phyloP scores from a whole-genome alignment of 2,888 invertebrate genomes.

The Drosophila affinis region DNA sequence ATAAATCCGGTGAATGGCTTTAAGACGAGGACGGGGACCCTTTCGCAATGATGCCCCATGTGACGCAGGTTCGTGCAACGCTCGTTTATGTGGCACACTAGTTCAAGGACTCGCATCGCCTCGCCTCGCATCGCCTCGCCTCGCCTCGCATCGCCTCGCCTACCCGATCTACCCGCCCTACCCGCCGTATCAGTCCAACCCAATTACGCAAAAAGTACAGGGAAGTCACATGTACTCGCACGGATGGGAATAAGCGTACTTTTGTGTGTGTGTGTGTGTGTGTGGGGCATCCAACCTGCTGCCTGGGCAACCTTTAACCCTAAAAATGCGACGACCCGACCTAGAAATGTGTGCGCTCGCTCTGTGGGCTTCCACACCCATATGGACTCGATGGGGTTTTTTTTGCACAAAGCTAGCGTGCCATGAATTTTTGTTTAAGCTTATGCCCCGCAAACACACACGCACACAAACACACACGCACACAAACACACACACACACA shows the following conservation, averaged over 20 bases:
- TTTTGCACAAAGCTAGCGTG: constrained; percentile 71
- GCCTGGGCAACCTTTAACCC: constrained; percentile 66
- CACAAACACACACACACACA: constrained; percentile 10
- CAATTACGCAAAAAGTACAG: constrained; percentile 71
- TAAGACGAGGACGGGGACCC: neutral
- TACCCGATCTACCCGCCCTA: too few relatives aligned
- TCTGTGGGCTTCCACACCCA: neutral
- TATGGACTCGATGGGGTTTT: constrained; percentile 19
- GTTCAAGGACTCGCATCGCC: constrained; percentile 55
- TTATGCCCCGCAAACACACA: constrained; percentile 60
- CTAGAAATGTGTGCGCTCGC: constrained; percentile 60
- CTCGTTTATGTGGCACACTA: constrained; percentile 47
- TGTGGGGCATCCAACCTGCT: constrained; percentile 43
- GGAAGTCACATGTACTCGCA: neutral
- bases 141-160: neutral
- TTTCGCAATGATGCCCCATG: constrained; percentile 19
- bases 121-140: neutral
- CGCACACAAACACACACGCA: constrained; percentile 8
- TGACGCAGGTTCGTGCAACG: constrained; percentile 40
- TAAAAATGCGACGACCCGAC: constrained; percentile 54
- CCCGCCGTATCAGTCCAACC: constrained; percentile 51
- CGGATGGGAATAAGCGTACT: neutral
- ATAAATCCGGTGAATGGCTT: constrained; percentile 22
- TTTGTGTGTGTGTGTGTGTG: neutral
- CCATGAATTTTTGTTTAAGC: constrained; percentile 66